phyloP scores from a whole-genome alignment of 1,140 invertebrate species.

The Lutraria rhynchaena region DNA sequence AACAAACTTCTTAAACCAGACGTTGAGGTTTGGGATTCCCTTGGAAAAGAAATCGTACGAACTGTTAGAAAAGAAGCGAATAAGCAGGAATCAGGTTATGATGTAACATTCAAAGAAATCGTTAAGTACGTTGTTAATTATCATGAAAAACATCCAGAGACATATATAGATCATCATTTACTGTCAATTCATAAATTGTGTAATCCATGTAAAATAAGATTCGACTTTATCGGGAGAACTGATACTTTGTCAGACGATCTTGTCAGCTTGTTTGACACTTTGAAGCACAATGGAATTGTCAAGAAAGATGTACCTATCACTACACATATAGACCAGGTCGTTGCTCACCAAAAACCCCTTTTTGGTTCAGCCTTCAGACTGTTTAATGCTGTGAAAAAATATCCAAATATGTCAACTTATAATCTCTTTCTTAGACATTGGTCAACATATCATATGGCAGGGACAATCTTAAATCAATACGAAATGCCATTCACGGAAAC shows the following conservation, averaged over 20 bases:
- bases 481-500: slow-evolving; percentile 23
- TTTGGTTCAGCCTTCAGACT: no score
- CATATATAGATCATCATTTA: slow-evolving; percentile 77
- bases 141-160: slow-evolving; percentile 40
- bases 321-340: no score
- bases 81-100: neutral
- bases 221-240: slow-evolving; percentile 79
- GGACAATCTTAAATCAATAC: slow-evolving; percentile 7
- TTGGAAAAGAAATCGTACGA: slow-evolving; percentile 57
- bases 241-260: slow-evolving; percentile 76
- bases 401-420: neutral
- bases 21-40: slow-evolving; percentile 17
- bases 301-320: no score
- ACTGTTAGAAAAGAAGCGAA: neutral
- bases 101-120: slow-evolving; percentile 55
- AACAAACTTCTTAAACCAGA: slow-evolving; percentile 50
- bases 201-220: slow-evolving; percentile 74
- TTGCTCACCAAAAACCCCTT: no score
- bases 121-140: slow-evolving; percentile 24
- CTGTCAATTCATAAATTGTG: slow-evolving; percentile 75
- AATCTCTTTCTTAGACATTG: slow-evolving; percentile 25
- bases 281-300: neutral
- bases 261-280: slow-evolving; percentile 10
- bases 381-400: no score
- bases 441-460: slow-evolving; percentile 48